Evolutionary conservation across 1,140 invertebrate genomes (phyloP).

Genomic region (Drosophila arawakana): DNA sequence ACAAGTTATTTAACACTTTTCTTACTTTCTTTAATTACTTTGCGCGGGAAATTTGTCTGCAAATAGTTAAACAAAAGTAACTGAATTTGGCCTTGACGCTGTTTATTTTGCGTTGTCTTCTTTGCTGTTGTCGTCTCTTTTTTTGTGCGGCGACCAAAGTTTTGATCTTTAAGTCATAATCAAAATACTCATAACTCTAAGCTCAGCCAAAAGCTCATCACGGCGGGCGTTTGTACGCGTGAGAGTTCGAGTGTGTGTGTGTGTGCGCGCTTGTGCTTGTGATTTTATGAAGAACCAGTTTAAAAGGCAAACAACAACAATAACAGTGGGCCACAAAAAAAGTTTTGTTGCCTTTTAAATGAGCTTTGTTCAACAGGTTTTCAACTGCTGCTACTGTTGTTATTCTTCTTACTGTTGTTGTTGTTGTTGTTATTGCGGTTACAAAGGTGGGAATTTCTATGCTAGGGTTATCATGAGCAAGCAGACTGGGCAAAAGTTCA

Average conservation of each 20-base stretch:
- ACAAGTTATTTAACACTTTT: constrained; percentile 45
- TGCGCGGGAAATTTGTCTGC: constrained; percentile 12
- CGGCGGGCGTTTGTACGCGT: constrained; percentile 8
- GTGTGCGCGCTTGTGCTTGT: constrained; percentile 17
- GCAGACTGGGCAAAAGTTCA: constrained; percentile 11
- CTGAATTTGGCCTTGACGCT: constrained; percentile 62
- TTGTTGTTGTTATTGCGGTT: background rate
- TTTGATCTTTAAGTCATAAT: constrained; percentile 15
- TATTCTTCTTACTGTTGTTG: constrained; percentile 11
- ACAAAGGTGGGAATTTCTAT: constrained; percentile 59
- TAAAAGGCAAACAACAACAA: constrained; percentile 40
- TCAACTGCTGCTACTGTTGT: constrained; percentile 28
- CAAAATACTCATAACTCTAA: constrained; percentile 14
- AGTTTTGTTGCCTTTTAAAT: constrained; percentile 50
- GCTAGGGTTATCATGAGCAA: constrained; percentile 15
- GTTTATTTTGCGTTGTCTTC: too few relatives aligned
- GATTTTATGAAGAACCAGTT: constrained; percentile 64
- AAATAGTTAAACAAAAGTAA: constrained; percentile 16
- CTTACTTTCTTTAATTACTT: constrained; percentile 41
- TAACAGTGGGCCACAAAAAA: constrained; percentile 41
- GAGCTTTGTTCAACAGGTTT: constrained; percentile 73
- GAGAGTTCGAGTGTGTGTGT: background rate
- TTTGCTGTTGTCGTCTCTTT: constrained; percentile 4
- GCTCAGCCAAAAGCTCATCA: constrained; percentile 50
- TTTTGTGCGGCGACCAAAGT: constrained; percentile 1